These are phyloP conservation scores for Drosophila eohydei DNA, from an alignment of 2,888 invertebrate genomes.

Conservation along the genomic window DNA sequence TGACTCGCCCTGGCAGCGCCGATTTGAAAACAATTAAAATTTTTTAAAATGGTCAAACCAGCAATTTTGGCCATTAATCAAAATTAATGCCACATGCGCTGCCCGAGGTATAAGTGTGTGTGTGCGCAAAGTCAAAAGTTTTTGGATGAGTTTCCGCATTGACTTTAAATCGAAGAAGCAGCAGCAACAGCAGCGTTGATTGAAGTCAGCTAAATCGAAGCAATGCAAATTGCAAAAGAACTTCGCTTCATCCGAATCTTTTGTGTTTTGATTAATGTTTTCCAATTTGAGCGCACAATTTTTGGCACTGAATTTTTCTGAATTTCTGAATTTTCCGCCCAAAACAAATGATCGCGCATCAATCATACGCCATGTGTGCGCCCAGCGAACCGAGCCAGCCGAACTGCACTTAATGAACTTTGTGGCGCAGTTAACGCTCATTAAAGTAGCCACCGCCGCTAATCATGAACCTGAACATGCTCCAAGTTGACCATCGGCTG, in stretches of 20 bases:
- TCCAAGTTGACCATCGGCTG: slow-evolving; percentile 37
- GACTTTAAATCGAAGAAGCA: slow-evolving; percentile 32
- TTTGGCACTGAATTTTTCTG: slow-evolving; percentile 61
- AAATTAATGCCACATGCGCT: slow-evolving; percentile 82
- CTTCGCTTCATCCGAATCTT: slow-evolving; percentile 38
- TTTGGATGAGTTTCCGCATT: slow-evolving; percentile 73
- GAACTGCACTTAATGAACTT: slow-evolving; percentile 77
- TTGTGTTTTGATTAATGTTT: slow-evolving; percentile 69
- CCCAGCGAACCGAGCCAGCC: slow-evolving; percentile 9
- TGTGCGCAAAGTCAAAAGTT: slow-evolving; percentile 23
- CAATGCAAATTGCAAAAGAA: slow-evolving; percentile 60
- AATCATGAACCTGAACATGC: slow-evolving; percentile 58
- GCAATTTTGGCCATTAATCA: slow-evolving; percentile 82
- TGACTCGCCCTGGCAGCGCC: slow-evolving; percentile 67
- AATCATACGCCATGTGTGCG: slow-evolving; percentile 69
- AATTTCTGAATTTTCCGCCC: slow-evolving; percentile 70
- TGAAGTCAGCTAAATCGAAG: slow-evolving; percentile 45
- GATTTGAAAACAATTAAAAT: slow-evolving; percentile 80
- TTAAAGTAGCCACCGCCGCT: slow-evolving; percentile 76
- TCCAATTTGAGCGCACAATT: slow-evolving; percentile 67
- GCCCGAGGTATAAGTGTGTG: slow-evolving; percentile 37
- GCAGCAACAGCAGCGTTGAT: slow-evolving; percentile 21
- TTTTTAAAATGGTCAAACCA: slow-evolving; percentile 68
- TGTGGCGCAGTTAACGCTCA: slow-evolving; percentile 78
- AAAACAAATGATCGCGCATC: slow-evolving; percentile 62